Evolutionary conservation across 2,888 invertebrate genomes (phyloP), one percentile per base, ranked within the genome.

Genomic region (Bugula neritina): DNA sequence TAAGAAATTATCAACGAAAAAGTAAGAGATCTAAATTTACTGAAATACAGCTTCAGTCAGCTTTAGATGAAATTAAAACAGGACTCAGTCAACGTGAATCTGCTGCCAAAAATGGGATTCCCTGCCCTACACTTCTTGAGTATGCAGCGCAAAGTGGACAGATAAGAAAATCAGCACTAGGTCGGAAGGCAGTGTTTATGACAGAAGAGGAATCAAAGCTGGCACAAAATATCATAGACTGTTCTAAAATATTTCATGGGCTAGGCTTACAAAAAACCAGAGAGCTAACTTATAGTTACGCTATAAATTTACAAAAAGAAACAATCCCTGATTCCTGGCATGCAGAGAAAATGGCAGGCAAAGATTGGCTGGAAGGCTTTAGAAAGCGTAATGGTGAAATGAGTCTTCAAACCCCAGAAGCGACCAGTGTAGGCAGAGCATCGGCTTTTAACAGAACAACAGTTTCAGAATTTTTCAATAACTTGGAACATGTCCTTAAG

Each of bases 391-490:
- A 75, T 71, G 52, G 52, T 31, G 35, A 58, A 1, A 69, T 76
- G 1, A 73, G 75, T 1, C 2, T 73, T 0, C 52, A 76, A n/a
- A 55, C 25, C 29, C 77, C 77, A 27, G 74, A 77, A 58, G 74
- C 74, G 1, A 77, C 76, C 27, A 73, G 73, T 52, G n/a, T 76
- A 10, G 69, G 72, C n/a, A 69, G 75, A 35, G 75, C 75, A 58
- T 73, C 75, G 35, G 70, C 71, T 10, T 76, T 76, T 34, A 76
- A 76, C 54, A 55, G 54, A 25, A 34, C 52, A 0, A 73, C 73
- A 63, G 75, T 76, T 0, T 13, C 27, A 5, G 23, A 71, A 10
- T 75, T 75, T 52, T 75, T 72, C 54, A 34, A 43, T 2, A 75
- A 75, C 25, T 71, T 76, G 23, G 71, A n/a, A 34, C 23, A 55